Conservation (phyloP, 2,113 vertebrate species). For the Ramphastos sulfuratus region DNA sequence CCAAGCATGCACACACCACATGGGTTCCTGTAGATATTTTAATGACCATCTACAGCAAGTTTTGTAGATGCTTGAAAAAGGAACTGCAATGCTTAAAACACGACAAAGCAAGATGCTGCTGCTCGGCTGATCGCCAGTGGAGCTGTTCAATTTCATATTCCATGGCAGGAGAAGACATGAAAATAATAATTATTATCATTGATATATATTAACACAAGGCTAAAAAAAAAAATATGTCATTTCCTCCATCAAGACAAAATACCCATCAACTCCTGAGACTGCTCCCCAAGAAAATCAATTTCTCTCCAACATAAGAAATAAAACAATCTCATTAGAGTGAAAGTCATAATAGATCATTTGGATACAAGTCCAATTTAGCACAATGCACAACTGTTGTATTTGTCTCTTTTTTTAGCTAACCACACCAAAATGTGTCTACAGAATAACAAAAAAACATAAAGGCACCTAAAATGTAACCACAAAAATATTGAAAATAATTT, state of each 20-base stretch:
- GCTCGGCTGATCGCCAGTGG: not conserved
- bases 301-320: not conserved
- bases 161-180: not conserved
- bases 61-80: slow-evolving; percentile 64
- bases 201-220: not conserved
- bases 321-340: not conserved
- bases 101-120: not conserved
- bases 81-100: slow-evolving; percentile 22
- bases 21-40: slow-evolving; percentile 63
- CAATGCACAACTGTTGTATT: not conserved
- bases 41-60: slow-evolving; percentile 63
- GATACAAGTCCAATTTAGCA: not conserved
- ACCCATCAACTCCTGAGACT: not conserved
- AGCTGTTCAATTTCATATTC: not conserved
- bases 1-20: slow-evolving; percentile 3
- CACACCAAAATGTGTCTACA: not conserved
- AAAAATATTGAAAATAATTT: not conserved
- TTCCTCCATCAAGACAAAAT: not conserved
- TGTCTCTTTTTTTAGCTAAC: not conserved
- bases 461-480: not conserved
- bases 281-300: not conserved
- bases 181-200: not conserved
- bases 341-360: not conserved
- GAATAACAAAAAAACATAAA: not conserved
- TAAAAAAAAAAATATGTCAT: not conserved